Evolutionary conservation across 2,797 vertebrate genomes (phyloP).

Genomic region (Characodon lateralis): DNA sequence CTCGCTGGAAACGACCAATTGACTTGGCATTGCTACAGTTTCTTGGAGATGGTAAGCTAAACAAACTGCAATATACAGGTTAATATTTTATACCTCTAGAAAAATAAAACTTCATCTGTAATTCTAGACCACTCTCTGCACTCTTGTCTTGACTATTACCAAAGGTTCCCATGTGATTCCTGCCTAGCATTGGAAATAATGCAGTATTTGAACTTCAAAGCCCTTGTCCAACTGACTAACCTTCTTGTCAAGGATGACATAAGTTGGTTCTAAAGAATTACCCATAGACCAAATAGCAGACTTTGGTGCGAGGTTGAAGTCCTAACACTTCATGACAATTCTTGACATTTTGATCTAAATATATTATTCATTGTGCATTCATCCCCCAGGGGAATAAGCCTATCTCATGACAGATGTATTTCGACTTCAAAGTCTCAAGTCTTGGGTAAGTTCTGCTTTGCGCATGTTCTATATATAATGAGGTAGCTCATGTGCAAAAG

Average conservation of each 20-base stretch:
- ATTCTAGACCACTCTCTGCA: not conserved
- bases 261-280: not conserved
- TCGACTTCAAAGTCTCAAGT: not conserved
- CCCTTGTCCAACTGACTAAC: not conserved
- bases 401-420: not conserved
- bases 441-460: not conserved
- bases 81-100: not conserved
- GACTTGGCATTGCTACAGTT: conserved; percentile 97
- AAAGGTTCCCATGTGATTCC: not conserved
- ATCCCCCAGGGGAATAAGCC: not conserved
- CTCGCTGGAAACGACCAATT: conserved; percentile 93
- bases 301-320: not conserved
- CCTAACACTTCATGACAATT: not conserved
- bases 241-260: not conserved
- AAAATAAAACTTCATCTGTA: not conserved
- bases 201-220: not conserved
- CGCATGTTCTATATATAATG: not conserved
- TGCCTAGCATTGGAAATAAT: not conserved
- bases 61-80: not conserved
- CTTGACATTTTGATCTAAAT: not conserved
- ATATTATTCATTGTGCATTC: not conserved
- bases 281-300: not conserved
- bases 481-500: not conserved
- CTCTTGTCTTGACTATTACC: not conserved
- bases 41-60: conserved; percentile 89